Percentiles rank a stretch among this genome's conserved stretches.
Conservation (phyloP, 2,113 vertebrate genomes). For the Laticauda colubrina region DNA sequence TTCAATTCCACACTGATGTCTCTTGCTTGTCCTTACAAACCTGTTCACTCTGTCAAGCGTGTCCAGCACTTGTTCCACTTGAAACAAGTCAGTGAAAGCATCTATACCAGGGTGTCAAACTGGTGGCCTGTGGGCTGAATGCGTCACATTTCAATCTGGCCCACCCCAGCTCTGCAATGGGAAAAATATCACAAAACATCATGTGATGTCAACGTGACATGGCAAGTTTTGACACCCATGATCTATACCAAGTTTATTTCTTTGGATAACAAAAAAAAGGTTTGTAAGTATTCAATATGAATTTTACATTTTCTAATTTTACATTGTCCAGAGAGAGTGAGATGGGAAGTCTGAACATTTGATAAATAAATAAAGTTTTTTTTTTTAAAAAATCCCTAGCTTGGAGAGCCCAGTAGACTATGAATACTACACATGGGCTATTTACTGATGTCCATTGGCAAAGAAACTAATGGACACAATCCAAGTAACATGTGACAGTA, state of each 20-base stretch:
- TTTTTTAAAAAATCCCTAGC: background rate
- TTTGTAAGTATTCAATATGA: background rate
- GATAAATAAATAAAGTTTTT: background rate
- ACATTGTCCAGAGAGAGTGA: background rate
- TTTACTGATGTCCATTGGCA: background rate
- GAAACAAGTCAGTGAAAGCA: background rate
- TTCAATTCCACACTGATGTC: background rate
- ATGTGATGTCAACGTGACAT: no score
- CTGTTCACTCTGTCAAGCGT: background rate
- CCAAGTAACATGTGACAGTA: background rate
- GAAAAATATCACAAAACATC: no score
- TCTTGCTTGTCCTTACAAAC: background rate
- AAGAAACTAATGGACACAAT: background rate
- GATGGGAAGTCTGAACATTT: background rate
- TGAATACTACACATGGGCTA: background rate
- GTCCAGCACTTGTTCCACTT: background rate
- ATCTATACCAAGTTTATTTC: background rate
- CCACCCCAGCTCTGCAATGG: no score
- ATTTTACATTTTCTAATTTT: background rate
- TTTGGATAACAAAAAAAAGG: background rate
- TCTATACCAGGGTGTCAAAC: background rate
- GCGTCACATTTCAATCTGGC: accelerated
- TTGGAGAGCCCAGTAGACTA: background rate
- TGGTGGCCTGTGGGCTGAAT: no score
- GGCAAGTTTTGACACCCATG: no score